Evolutionary conservation across 2,113 vertebrate species (phyloP).

Genomic region (Dasyurus viverrinus): DNA sequence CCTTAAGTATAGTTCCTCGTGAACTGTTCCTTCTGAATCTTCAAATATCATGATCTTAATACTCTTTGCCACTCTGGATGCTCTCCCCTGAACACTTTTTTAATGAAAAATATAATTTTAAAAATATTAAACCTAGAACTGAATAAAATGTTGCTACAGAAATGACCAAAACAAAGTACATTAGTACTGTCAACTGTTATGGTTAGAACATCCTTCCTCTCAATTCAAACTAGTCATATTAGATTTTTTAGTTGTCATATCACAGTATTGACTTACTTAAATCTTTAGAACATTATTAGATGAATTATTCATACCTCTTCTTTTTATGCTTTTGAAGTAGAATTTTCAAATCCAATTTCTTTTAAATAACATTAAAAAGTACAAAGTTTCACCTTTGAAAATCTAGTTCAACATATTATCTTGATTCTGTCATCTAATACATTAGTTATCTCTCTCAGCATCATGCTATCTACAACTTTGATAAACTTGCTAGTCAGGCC

Average conservation of each 20-base stretch:
- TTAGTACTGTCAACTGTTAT: not conserved
- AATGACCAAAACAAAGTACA: not conserved
- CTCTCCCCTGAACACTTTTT: not conserved
- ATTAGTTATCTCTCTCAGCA: not conserved
- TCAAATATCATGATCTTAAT: not conserved
- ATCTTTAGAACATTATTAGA: not conserved
- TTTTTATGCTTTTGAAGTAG: not conserved
- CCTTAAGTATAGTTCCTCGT: not conserved
- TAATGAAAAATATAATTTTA: not conserved
- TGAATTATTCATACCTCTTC: not conserved
- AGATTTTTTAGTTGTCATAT: not conserved
- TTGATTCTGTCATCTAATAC: not conserved
- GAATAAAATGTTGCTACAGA: not conserved
- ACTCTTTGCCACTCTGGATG: not conserved
- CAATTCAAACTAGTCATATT: not conserved
- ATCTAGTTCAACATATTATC: not conserved
- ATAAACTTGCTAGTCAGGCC: not conserved
- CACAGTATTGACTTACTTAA: not conserved
- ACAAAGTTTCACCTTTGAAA: not conserved
- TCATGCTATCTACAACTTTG: not conserved
- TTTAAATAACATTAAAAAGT: not conserved
- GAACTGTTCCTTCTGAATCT: not conserved
- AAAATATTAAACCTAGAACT: not conserved
- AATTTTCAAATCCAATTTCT: not conserved
- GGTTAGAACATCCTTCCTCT: not conserved